Evolutionary conservation across 2,113 vertebrate genomes (phyloP).

Genomic region (Entelurus aequoreus): DNA sequence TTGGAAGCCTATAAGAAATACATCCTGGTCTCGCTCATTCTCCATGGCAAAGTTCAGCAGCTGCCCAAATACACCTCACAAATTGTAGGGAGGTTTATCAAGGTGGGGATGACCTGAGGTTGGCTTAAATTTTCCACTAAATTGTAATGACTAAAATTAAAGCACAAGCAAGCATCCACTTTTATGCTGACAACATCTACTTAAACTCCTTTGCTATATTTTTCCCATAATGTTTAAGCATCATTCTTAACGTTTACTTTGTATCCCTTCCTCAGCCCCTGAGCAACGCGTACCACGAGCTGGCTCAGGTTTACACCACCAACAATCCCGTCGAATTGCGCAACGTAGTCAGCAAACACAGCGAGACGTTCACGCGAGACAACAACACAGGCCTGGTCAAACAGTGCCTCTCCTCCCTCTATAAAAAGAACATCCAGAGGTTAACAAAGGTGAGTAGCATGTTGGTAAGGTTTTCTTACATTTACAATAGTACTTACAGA

Average conservation of each 20-base stretch:
- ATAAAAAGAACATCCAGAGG: constrained; percentile 99
- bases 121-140: neutral
- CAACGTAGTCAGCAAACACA: constrained; percentile 90
- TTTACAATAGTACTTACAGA: neutral
- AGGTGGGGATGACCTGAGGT: constrained; percentile 70
- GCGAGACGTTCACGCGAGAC: constrained; percentile 88
- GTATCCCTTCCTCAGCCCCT: constrained; percentile 76
- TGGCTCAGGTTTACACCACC: constrained; percentile 93
- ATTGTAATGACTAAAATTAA: neutral
- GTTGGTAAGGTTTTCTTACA: neutral
- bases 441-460: constrained; percentile 86
- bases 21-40: constrained; percentile 97
- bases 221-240: too few species aligned
- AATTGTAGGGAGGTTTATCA: constrained; percentile 97
- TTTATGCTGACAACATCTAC: too few species aligned
- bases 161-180: neutral
- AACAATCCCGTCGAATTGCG: constrained; percentile 95
- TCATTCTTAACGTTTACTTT: neutral
- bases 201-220: too few species aligned
- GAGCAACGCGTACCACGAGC: constrained; percentile 96
- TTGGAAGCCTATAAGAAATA: constrained; percentile 99
- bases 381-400: constrained; percentile 97
- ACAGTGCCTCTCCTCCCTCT: constrained; percentile 95
- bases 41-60: constrained; percentile 96
- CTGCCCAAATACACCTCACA: constrained; percentile 98